phyloP scores from a whole-genome alignment of 1,140 invertebrate species.

The Drosophila saltans region DNA sequence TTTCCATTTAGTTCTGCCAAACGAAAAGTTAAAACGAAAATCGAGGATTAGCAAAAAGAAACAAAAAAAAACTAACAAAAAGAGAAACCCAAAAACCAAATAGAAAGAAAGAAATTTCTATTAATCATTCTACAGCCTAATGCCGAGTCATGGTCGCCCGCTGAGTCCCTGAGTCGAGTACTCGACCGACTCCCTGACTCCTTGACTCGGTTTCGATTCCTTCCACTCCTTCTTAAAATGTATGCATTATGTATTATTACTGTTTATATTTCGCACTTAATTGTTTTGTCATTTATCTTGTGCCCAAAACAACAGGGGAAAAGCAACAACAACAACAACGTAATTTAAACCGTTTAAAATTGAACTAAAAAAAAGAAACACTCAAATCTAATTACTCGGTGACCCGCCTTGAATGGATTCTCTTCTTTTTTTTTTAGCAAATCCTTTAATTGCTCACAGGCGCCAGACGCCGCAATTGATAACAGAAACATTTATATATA shows the following conservation, averaged over 20 bases:
- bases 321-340: no score
- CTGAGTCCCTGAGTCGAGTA: conserved; percentile 12
- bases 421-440: conserved; percentile 49
- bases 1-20: conserved; percentile 99
- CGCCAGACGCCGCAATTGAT: conserved; percentile 46
- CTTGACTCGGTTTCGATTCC: conserved; percentile 25
- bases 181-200: conserved; percentile 15
- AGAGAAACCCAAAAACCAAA: background rate
- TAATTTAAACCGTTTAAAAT: conserved; percentile 22
- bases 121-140: conserved; percentile 3
- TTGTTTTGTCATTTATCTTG: conserved; percentile 82
- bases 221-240: conserved; percentile 27
- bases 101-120: background rate
- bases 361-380: conserved; percentile 22
- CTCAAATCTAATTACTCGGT: conserved; percentile 53
- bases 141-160: conserved; percentile 38
- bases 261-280: conserved; percentile 83
- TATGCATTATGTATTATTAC: conserved; percentile 19
- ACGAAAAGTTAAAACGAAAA: conserved; percentile 53
- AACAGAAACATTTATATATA: conserved; percentile 33
- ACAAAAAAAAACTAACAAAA: no score
- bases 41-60: background rate
- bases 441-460: conserved; percentile 71
- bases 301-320: conserved; percentile 24
- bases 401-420: conserved; percentile 41